Evolutionary conservation across 2,797 vertebrate species (phyloP).

Genomic region (Gastrophryne carolinensis): DNA sequence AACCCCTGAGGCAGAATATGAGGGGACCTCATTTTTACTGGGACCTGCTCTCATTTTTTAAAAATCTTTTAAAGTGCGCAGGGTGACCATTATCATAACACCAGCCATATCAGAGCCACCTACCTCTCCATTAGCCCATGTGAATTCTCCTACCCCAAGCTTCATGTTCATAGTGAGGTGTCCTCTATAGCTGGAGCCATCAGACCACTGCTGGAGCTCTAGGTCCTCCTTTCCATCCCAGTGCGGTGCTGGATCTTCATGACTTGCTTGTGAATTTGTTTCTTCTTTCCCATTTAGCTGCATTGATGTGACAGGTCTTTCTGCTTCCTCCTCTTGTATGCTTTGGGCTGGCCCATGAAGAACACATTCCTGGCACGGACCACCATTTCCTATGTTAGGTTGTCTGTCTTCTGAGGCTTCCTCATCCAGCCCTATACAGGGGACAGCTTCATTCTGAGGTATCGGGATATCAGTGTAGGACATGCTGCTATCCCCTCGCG

Average conservation of each 20-base stretch:
- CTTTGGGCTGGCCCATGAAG: background rate
- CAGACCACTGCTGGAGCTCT: constrained; percentile 63
- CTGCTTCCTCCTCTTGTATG: background rate
- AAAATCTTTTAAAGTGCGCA: too few species aligned
- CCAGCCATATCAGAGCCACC: background rate
- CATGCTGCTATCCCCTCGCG: background rate
- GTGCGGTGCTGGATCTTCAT: background rate
- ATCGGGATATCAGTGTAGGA: background rate
- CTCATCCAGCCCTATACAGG: background rate
- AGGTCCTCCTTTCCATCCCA: background rate
- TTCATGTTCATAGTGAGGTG: constrained; percentile 70
- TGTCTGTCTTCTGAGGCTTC: background rate
- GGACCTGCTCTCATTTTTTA: too few species aligned
- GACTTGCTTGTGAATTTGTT: background rate
- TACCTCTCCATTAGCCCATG: constrained; percentile 75
- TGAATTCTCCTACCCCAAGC: constrained; percentile 72
- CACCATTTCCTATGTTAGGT: background rate
- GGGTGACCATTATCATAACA: too few species aligned
- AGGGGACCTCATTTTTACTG: too few species aligned
- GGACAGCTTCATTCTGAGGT: background rate
- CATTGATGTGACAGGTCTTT: background rate
- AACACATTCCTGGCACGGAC: background rate
- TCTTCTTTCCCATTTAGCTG: background rate
- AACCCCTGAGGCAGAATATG: too few species aligned
- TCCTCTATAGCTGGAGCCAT: constrained; percentile 78